phyloP scores from a whole-genome alignment of 2,888 invertebrate species.

The Hedychridium roseum region DNA sequence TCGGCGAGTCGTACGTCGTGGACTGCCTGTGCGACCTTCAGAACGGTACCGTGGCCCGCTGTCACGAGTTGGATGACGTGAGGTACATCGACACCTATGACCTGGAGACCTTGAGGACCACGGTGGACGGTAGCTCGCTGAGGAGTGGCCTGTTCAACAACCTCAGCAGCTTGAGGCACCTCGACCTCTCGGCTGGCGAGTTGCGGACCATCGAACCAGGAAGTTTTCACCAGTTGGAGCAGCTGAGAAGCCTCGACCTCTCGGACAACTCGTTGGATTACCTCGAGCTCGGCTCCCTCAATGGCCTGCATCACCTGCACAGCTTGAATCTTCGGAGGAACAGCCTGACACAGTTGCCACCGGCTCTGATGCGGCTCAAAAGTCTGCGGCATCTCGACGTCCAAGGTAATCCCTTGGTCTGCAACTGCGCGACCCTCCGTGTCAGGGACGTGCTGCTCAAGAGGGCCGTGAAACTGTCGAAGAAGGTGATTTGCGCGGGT shows the following conservation, averaged over 20 bases:
- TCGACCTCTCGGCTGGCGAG: constrained; percentile 73
- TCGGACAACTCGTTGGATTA: constrained; percentile 70
- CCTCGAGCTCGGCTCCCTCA: constrained; percentile 66
- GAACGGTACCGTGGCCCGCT: constrained; percentile 42
- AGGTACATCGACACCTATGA: constrained; percentile 45
- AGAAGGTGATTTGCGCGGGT: constrained; percentile 67
- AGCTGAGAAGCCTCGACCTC: constrained; percentile 69
- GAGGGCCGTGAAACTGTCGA: constrained; percentile 46
- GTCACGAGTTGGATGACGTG: constrained; percentile 50
- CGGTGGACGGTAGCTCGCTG: constrained; percentile 30
- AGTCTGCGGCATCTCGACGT: constrained; percentile 72
- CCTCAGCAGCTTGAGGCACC: constrained; percentile 69
- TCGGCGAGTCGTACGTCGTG: constrained; percentile 34
- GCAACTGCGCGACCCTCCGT: constrained; percentile 74
- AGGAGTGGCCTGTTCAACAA: constrained; percentile 62
- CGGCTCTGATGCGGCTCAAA: constrained; percentile 67
- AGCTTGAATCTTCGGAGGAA: constrained; percentile 73
- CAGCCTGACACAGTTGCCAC: constrained; percentile 69
- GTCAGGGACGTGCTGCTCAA: constrained; percentile 70
- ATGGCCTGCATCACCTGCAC: constrained; percentile 68
- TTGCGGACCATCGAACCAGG: constrained; percentile 68
- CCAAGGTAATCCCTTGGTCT: constrained; percentile 74
- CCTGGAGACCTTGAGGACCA: constrained; percentile 41
- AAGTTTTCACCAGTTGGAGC: constrained; percentile 68
- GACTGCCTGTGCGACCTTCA: constrained; percentile 41